A percentile compares a stretch with the other conserved stretches of the same genome.
Conservation (phyloP, 2,113 vertebrate genomes). For the Prionailurus viverrinus region DNA sequence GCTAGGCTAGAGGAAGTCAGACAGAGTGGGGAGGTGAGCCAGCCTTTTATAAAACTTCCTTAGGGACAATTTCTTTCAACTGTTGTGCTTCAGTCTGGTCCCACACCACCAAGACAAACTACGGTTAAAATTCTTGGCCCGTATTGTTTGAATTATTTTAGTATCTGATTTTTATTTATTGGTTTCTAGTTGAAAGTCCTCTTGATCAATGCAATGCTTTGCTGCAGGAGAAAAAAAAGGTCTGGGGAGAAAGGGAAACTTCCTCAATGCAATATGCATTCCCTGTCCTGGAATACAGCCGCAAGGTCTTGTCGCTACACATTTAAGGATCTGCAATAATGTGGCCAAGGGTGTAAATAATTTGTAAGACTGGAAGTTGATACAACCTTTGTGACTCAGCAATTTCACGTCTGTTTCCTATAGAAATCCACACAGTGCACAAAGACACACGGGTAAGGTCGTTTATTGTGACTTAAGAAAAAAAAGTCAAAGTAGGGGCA, state of each 20-base stretch:
- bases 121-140: background rate
- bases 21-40: background rate
- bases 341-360: background rate
- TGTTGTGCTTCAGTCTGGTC: background rate
- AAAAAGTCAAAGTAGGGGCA: background rate
- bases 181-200: background rate
- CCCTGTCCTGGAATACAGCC: background rate
- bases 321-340: background rate
- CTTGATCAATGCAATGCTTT: background rate
- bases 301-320: background rate
- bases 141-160: background rate
- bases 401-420: conserved; percentile 16
- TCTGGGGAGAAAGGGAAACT: background rate
- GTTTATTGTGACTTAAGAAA: background rate
- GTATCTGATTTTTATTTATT: background rate
- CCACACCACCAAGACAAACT: background rate
- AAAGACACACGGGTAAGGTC: background rate
- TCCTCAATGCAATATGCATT: background rate
- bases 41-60: background rate
- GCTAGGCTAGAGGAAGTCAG: background rate
- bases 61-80: background rate
- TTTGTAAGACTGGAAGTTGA: background rate
- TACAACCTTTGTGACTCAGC: background rate
- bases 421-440: background rate
- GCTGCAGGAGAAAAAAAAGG: background rate